phyloP scores from a whole-genome alignment of 2,113 vertebrate genomes.

The Xiphophorus hellerii region DNA sequence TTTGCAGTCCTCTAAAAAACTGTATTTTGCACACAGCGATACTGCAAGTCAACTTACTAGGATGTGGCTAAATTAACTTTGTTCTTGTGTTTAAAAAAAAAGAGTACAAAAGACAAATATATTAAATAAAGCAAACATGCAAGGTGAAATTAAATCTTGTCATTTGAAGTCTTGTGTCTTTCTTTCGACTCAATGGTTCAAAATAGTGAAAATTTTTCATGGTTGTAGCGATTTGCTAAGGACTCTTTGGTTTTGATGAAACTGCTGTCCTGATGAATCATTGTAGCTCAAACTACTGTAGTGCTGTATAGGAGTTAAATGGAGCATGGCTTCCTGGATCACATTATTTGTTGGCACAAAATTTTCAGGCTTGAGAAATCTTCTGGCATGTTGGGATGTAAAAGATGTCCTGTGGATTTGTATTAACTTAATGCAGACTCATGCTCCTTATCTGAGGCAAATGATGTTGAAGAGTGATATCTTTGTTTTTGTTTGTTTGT shows the following conservation, averaged over 20 bases:
- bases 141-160: too few species aligned
- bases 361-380: neutral
- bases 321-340: neutral
- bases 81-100: too few species aligned
- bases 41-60: too few species aligned
- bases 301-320: neutral
- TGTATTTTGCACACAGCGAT: too few species aligned
- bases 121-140: too few species aligned
- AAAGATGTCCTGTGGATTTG: slow-evolving; percentile 55
- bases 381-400: slow-evolving; percentile 3
- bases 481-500: slow-evolving; percentile 25
- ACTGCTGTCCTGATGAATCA: neutral
- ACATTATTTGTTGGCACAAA: neutral
- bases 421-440: slow-evolving; percentile 37
- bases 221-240: neutral
- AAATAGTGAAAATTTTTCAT: neutral
- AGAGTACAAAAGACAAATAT: too few species aligned
- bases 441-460: slow-evolving; percentile 18
- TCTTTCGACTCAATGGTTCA: neutral
- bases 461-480: slow-evolving; percentile 30
- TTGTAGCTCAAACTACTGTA: neutral
- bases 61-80: too few species aligned
- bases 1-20: too few species aligned
- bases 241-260: too few species aligned
- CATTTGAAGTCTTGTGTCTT: too few species aligned